A percentile compares a stretch with the other conserved stretches of the same genome.
Evolutionary conservation across 2,888 invertebrate species (phyloP).

Genomic region (Oscheius sp.): DNA sequence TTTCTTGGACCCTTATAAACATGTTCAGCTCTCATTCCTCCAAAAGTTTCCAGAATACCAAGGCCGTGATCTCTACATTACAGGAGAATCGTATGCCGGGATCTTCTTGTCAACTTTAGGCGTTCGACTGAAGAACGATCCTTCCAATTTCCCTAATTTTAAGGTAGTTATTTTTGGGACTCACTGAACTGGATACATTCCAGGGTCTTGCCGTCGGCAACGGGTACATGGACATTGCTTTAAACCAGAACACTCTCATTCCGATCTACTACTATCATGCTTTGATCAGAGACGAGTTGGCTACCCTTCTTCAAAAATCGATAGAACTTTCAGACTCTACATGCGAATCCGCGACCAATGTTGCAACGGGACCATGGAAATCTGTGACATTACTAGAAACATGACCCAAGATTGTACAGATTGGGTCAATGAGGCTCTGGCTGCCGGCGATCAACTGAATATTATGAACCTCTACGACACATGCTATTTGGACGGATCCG

Average conservation of each 20-base stretch:
- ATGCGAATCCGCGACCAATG: constrained; percentile 45
- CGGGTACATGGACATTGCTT: constrained; percentile 73
- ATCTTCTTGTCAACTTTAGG: constrained; percentile 75
- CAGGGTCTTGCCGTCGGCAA: constrained; percentile 76
- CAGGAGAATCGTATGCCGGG: constrained; percentile 76
- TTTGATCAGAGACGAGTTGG: constrained; percentile 56
- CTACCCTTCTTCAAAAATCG: not conserved
- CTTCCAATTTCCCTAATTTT: constrained; percentile 57
- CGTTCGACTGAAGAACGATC: constrained; percentile 47
- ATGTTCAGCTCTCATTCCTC: constrained; percentile 73
- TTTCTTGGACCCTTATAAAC: not conserved
- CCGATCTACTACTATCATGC: constrained; percentile 67
- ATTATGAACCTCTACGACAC: constrained; percentile 58
- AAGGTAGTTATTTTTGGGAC: constrained; percentile 34
- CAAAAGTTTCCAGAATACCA: constrained; percentile 75
- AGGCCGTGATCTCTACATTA: constrained; percentile 75
- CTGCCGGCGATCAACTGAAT: constrained; percentile 55
- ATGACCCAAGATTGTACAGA: constrained; percentile 40
- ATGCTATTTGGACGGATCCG: constrained; percentile 49
- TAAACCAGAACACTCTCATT: constrained; percentile 62
- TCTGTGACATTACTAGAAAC: constrained; percentile 43
- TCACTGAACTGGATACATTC: constrained; percentile 13
- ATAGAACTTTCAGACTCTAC: constrained; percentile 45
- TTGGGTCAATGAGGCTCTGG: constrained; percentile 37
- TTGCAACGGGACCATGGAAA: constrained; percentile 54